Conservation (phyloP, 2,888 invertebrate species). For the Eupithecia vulgata region DNA sequence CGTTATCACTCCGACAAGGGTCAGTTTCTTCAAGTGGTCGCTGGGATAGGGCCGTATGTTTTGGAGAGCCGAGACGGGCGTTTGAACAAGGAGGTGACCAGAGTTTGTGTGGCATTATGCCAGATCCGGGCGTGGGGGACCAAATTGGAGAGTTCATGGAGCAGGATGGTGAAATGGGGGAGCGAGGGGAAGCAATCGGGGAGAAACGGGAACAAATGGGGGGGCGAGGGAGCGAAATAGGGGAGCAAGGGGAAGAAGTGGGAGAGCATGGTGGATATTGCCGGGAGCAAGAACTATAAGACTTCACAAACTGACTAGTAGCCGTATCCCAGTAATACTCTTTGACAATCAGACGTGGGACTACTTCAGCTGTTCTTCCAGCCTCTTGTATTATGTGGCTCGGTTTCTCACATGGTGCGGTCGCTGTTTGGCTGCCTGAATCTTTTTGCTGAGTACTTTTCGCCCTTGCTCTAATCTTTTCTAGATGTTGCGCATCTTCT, state of each 20-base stretch:
- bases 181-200: not conserved
- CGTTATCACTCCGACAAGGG: not conserved
- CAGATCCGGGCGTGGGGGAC: not conserved
- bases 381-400: not conserved
- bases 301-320: not conserved
- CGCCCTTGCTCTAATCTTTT: not conserved
- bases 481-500: not conserved
- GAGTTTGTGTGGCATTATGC: not conserved
- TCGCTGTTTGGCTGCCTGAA: not conserved
- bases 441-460: not conserved
- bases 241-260: not conserved
- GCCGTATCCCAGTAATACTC: slow-evolving; percentile 22
- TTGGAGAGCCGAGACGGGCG: not conserved
- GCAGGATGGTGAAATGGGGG: not conserved
- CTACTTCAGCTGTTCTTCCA: not conserved
- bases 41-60: not conserved
- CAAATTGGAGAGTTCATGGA: not conserved
- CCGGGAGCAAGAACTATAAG: not conserved
- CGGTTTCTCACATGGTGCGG: too few relatives aligned
- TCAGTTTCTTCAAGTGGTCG: not conserved
- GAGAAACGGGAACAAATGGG: not conserved
- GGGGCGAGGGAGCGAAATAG: not conserved
- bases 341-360: slow-evolving; percentile 4
- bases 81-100: not conserved
- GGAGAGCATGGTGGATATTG: not conserved